These are phyloP conservation scores for Lepidothrix coronata DNA, from an alignment of 2,113 vertebrate genomes.

Conservation along the genomic window DNA sequence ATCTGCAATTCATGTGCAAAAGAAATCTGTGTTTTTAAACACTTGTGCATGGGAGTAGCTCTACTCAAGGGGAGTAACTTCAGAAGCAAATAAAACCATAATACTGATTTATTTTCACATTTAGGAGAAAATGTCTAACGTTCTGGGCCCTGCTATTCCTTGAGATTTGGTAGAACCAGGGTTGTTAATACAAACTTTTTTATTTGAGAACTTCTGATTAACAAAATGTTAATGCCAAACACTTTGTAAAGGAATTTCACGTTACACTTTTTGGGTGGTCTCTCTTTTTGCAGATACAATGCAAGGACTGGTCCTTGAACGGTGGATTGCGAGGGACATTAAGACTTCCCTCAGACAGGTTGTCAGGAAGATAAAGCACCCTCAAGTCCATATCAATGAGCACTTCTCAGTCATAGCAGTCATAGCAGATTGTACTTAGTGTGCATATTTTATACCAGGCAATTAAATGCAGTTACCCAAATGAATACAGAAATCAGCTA, in stretches of 20 bases:
- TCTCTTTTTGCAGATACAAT: not conserved
- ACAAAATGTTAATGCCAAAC: not conserved
- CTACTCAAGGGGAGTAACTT: not conserved
- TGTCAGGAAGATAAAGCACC: conserved; percentile 39
- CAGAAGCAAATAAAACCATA: not conserved
- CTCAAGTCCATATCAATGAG: conserved; percentile 10
- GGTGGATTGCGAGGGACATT: not conserved
- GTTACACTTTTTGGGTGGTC: not conserved
- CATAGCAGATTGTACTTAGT: conserved; percentile 46
- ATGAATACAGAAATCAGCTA: conserved; percentile 44
- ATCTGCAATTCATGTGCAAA: not conserved
- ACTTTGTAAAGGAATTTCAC: rapidly evolving
- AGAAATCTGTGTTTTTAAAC: not conserved
- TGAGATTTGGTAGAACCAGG: not conserved
- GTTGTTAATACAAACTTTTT: not conserved
- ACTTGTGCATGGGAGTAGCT: not conserved
- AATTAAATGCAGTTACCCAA: conserved; percentile 52
- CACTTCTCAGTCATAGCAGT: conserved; percentile 38
- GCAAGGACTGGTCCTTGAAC: not conserved
- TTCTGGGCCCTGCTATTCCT: not conserved
- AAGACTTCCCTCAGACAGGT: not conserved
- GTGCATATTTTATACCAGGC: conserved; percentile 26
- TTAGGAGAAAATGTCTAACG: not conserved
- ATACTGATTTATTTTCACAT: not conserved
- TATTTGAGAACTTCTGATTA: not conserved